Evolutionary conservation across 2,113 vertebrate species (phyloP).

Genomic region (Panthera leo): DNA sequence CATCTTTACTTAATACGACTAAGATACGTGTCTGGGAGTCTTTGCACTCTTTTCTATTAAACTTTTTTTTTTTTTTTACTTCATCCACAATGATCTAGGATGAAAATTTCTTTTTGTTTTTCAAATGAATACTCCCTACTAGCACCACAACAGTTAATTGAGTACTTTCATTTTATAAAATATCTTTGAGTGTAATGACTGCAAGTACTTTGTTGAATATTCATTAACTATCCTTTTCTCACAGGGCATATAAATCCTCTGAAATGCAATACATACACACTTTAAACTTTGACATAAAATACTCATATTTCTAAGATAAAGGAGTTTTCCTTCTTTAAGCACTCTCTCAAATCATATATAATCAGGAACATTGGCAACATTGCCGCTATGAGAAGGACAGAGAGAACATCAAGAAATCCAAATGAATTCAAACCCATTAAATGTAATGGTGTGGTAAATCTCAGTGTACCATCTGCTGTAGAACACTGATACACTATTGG

Average conservation of each 20-base stretch:
- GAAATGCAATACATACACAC: constrained; percentile 81
- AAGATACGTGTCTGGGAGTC: not conserved
- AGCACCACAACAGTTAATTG: constrained; percentile 81
- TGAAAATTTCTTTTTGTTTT: constrained; percentile 75
- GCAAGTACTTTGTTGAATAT: constrained; percentile 86
- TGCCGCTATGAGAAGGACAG: constrained; percentile 85
- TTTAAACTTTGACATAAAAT: constrained; percentile 87
- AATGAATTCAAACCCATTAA: constrained; percentile 92
- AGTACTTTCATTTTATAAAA: constrained; percentile 83
- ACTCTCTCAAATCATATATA: constrained; percentile 89
- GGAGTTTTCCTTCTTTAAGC: constrained; percentile 85
- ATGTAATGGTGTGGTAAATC: constrained; percentile 93
- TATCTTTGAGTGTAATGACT: constrained; percentile 82
- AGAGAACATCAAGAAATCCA: constrained; percentile 90
- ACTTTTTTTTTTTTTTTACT: constrained; percentile 20
- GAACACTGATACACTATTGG: constrained; percentile 88
- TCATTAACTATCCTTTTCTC: constrained; percentile 86
- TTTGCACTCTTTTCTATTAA: not conserved
- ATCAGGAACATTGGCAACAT: constrained; percentile 87
- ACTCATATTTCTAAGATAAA: constrained; percentile 86
- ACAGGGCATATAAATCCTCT: constrained; percentile 82
- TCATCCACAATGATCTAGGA: not conserved
- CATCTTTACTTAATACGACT: constrained; percentile 2
- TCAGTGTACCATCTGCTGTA: constrained; percentile 89
- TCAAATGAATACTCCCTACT: constrained; percentile 74